Percentiles rank a stretch among this genome's conserved stretches.
Conservation (phyloP, 2,113 vertebrate species). For the Haliaeetus leucogaster region DNA sequence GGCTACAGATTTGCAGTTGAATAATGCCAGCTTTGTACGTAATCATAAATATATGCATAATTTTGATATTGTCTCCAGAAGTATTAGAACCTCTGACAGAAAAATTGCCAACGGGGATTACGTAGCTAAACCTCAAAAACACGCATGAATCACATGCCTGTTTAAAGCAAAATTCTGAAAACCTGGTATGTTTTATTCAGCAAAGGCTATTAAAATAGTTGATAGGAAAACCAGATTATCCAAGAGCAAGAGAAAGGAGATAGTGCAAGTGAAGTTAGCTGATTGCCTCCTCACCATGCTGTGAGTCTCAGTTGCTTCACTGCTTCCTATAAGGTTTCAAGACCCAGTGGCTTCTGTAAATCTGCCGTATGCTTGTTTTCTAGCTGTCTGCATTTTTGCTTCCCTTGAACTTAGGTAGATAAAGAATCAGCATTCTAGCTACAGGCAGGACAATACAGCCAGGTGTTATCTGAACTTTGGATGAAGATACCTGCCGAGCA, state of each 20-base stretch:
- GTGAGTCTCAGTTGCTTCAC: not conserved
- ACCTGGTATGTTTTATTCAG: not conserved
- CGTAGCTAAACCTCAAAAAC: not conserved
- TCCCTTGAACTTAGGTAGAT: not conserved
- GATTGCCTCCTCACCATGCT: not conserved
- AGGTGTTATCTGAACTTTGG: conserved; percentile 19
- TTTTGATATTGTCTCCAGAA: conserved; percentile 6
- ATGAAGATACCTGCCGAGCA: conserved; percentile 22
- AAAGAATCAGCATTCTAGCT: not conserved
- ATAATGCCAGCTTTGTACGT: not conserved
- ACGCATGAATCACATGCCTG: not conserved
- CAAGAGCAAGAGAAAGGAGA: not conserved
- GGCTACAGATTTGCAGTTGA: not conserved
- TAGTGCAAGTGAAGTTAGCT: not conserved
- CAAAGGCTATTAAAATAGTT: not conserved
- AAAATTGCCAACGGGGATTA: not conserved
- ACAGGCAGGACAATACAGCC: not conserved
- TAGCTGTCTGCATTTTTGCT: not conserved
- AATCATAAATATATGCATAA: not conserved
- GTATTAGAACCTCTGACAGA: not conserved
- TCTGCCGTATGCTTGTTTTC: not conserved
- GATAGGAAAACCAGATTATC: not conserved
- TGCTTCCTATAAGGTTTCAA: not conserved
- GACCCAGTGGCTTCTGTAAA: not conserved
- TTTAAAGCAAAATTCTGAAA: not conserved